phyloP scores from a whole-genome alignment of 1,140 invertebrate genomes.

The Macrocentrus cingulum region DNA sequence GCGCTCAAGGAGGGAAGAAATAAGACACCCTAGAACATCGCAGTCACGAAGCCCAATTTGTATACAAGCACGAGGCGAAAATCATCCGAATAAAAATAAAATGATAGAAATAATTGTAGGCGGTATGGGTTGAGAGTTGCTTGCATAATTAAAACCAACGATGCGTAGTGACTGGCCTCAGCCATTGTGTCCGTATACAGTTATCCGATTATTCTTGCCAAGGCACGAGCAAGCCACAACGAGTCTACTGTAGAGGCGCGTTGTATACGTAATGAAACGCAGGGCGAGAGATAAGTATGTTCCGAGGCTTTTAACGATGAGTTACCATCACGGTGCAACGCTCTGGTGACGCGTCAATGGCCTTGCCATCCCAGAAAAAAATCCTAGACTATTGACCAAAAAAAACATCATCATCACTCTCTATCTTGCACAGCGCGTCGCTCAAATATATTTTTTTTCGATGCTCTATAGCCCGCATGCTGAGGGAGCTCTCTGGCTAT shows the following conservation, averaged over 20 bases:
- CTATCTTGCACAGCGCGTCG: too few relatives aligned
- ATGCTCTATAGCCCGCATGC: constrained; percentile 6
- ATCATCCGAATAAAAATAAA: too few relatives aligned
- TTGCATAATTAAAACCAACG: constrained; percentile 48
- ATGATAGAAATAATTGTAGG: neutral
- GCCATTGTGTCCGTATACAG: constrained; percentile 45
- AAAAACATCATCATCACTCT: neutral
- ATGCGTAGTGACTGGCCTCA: constrained; percentile 46
- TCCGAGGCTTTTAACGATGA: constrained; percentile 14
- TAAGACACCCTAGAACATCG: too few relatives aligned
- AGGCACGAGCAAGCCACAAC: constrained; percentile 37
- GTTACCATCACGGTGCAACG: constrained; percentile 31
- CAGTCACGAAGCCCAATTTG: too few relatives aligned
- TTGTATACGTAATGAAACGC: neutral
- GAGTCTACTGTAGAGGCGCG: constrained; percentile 23
- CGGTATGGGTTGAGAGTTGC: constrained; percentile 41
- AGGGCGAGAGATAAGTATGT: constrained; percentile 1
- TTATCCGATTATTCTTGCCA: constrained; percentile 44
- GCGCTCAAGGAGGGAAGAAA: too few relatives aligned
- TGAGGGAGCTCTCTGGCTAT: neutral
- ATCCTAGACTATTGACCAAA: neutral
- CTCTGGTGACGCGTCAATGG: constrained; percentile 36
- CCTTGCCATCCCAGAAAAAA: constrained; percentile 28
- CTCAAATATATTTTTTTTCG: too few relatives aligned
- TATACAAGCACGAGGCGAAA: too few relatives aligned